Base-by-base conservation (phyloP, 2,888 invertebrate genomes). In the Drosophila meridiana region DNA sequence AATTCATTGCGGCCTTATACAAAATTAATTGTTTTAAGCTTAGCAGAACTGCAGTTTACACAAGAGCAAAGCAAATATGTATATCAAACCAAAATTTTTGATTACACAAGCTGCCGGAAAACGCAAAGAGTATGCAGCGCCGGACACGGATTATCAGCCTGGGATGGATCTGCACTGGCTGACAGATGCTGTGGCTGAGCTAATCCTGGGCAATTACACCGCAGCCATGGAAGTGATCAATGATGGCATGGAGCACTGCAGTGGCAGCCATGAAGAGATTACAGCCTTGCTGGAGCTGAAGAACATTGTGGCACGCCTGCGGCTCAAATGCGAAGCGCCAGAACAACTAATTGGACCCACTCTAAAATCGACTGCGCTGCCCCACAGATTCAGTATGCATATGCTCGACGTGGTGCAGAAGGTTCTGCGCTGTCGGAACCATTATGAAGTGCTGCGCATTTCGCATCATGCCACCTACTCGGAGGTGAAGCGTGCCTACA, bases 401-500 rank as follows among this genome's bases (percentile, higher is more conserved):
- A 97, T 98, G 92, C 83, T 96, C 28, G 96, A 96, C 61, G 95
- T 97, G 7, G 95, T 95, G 14, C 95, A 94, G 90, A 95, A 91
- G 82, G 89, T 93, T 7, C 83, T 92, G 62, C 90, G 95, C 76
- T 96, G 96, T 89, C 96, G 96, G 91, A 96, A 96, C 93, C 97
- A 96, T 91, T 97, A 97, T 93, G 96, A 97, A 93, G 96, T 97
- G 81, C 93, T 97, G 72, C 95, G 94, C 6, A 94, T 96, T 6
- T 93, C 93, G 4, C 95, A 95, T 89, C 95, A 95, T 52, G 95
- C 95, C 13, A 94, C 95, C 0, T 96, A 96, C 75, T 94, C 94
- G 63, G 95, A 96, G 71, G 94, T 96, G 56, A 96, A 96, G 90
- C 96, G 96, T 79, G 95, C 95, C 60, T 97, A 96, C 87, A 95